Evolutionary conservation across 2,113 vertebrate genomes (phyloP).

Genomic region (Gadus macrocephalus): DNA sequence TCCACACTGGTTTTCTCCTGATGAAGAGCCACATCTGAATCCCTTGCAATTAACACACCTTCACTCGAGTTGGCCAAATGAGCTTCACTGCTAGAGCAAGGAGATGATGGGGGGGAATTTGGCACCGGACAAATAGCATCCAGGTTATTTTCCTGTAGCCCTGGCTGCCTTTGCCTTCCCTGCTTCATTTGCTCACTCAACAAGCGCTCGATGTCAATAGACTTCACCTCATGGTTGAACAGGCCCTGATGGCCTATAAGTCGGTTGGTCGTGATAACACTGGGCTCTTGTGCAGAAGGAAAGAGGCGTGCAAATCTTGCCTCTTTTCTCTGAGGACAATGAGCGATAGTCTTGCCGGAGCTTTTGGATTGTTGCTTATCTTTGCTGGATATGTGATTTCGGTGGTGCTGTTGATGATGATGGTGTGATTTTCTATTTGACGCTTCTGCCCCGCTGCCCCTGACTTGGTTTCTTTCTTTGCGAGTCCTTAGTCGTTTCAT

Average conservation of each 20-base stretch:
- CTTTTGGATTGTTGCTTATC: slow-evolving; percentile 26
- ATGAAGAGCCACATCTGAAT: neutral
- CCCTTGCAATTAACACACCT: slow-evolving; percentile 7
- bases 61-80: slow-evolving; percentile 12
- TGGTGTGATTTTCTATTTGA: slow-evolving; percentile 24
- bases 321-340: slow-evolving; percentile 30
- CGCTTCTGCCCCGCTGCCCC: slow-evolving; percentile 24
- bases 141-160: slow-evolving; percentile 7
- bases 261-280: slow-evolving; percentile 73
- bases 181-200: slow-evolving; percentile 51
- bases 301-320: slow-evolving; percentile 28
- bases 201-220: slow-evolving; percentile 71
- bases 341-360: slow-evolving; percentile 24
- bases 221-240: slow-evolving; percentile 77
- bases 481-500: slow-evolving; percentile 68
- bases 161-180: slow-evolving; percentile 7
- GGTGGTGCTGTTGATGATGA: slow-evolving; percentile 10
- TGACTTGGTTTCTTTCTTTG: slow-evolving; percentile 64
- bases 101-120: slow-evolving; percentile 6
- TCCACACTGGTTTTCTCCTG: slow-evolving; percentile 14
- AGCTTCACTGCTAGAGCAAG: slow-evolving; percentile 7
- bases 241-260: slow-evolving; percentile 72
- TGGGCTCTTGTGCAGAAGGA: slow-evolving; percentile 46
- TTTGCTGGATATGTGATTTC: slow-evolving; percentile 22
- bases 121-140: slow-evolving; percentile 7